Conservation (phyloP, 1,140 invertebrate genomes). For the Sarcophaga bullata region DNA sequence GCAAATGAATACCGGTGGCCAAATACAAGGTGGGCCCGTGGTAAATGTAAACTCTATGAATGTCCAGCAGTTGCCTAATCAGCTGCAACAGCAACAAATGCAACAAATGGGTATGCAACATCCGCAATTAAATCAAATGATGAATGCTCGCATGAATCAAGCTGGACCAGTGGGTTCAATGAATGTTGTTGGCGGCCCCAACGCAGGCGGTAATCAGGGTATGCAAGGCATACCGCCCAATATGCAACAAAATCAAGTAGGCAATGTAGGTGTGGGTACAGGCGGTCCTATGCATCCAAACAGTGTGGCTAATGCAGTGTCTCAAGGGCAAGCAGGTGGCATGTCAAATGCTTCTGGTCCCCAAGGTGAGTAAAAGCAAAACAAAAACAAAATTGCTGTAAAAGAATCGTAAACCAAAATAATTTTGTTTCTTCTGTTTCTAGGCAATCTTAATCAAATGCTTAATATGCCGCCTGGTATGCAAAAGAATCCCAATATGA, state of each 20-base stretch:
- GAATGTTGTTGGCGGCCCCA: conserved; percentile 45
- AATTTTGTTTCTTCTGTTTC: not conserved
- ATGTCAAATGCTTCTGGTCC: conserved; percentile 57
- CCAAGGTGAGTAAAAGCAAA: conserved; percentile 44
- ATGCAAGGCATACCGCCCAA: conserved; percentile 61
- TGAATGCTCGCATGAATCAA: conserved; percentile 55
- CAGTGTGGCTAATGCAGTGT: conserved; percentile 51
- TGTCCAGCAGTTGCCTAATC: conserved; percentile 51
- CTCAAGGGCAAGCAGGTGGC: conserved; percentile 55
- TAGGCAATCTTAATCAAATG: conserved; percentile 53
- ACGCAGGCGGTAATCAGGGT: conserved; percentile 50
- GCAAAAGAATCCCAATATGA: conserved; percentile 49
- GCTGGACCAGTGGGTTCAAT: conserved; percentile 50
- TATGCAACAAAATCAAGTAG: conserved; percentile 53
- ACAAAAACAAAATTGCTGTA: not conserved
- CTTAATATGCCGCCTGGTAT: conserved; percentile 58
- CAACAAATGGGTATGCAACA: conserved; percentile 53
- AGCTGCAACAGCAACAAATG: conserved; percentile 58
- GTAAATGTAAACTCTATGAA: conserved; percentile 53
- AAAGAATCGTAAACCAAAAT: not conserved
- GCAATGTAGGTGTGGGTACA: not conserved
- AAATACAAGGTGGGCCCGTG: conserved; percentile 53
- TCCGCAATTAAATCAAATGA: conserved; percentile 61
- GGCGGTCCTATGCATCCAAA: conserved; percentile 47
- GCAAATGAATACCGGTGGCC: conserved; percentile 53